Percentiles rank a stretch among this genome's conserved stretches.
Evolutionary conservation across 2,888 invertebrate species (phyloP).

Genomic region (Brenthis ino): DNA sequence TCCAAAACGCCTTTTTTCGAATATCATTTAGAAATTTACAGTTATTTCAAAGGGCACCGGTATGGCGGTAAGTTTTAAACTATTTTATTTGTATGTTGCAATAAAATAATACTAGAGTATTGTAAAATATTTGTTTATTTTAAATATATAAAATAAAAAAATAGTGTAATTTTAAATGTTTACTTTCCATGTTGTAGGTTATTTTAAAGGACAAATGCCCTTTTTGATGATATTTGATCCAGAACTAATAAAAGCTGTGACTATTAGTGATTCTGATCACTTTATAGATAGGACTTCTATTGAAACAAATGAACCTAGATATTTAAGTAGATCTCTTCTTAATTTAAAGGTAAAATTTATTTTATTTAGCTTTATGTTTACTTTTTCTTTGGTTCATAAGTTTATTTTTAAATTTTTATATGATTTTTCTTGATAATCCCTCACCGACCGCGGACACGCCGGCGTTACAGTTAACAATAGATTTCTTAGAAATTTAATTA

Average conservation of each 20-base stretch:
- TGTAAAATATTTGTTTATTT: not conserved
- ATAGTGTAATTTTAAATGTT: not conserved
- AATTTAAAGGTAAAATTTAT: slow-evolving; percentile 66
- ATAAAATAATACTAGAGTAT: not conserved
- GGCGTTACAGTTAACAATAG: too few species aligned
- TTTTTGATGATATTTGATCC: slow-evolving; percentile 78
- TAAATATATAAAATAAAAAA: not conserved
- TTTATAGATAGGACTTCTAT: slow-evolving; percentile 77
- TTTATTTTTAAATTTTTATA: not conserved
- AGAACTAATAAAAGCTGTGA: slow-evolving; percentile 81
- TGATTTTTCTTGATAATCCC: too few species aligned
- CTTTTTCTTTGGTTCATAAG: not conserved
- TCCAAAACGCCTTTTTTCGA: slow-evolving; percentile 68
- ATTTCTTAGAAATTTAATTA: too few species aligned
- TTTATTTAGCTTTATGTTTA: not conserved
- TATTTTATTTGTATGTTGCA: not conserved
- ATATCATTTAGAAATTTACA: slow-evolving; percentile 63
- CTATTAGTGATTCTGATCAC: slow-evolving; percentile 82
- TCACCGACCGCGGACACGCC: too few species aligned
- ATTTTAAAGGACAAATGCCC: slow-evolving; percentile 78
- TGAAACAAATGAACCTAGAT: slow-evolving; percentile 60
- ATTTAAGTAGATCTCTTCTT: slow-evolving; percentile 68
- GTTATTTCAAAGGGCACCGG: slow-evolving; percentile 70
- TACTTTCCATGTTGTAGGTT: slow-evolving; percentile 56
- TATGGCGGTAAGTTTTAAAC: slow-evolving; percentile 67